These are phyloP conservation scores for Zelostemma sp. DNA, from an alignment of 1,140 invertebrate species.

Conservation along the genomic window DNA sequence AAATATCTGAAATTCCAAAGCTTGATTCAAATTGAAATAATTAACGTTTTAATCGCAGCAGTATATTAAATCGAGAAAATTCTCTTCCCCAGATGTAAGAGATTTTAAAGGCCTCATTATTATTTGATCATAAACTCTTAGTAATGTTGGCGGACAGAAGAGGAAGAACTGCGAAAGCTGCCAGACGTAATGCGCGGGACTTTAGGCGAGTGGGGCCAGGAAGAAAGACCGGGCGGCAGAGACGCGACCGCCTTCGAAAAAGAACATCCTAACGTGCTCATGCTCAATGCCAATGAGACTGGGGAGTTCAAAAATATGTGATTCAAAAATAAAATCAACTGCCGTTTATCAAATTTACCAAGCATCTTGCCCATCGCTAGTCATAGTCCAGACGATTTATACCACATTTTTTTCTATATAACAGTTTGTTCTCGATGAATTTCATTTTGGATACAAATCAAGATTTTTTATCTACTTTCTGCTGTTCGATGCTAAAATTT, in stretches of 20 bases:
- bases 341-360: too few relatives aligned
- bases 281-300: constrained; percentile 77
- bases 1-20: too few relatives aligned
- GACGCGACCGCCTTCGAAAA: constrained; percentile 82
- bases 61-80: not conserved
- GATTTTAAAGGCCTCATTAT: not conserved
- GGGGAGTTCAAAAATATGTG: constrained; percentile 84
- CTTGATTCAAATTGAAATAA: too few relatives aligned
- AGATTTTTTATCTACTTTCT: too few relatives aligned
- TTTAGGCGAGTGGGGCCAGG: constrained; percentile 79
- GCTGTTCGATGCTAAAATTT: too few relatives aligned
- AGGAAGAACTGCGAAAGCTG: constrained; percentile 75
- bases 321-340: too few relatives aligned
- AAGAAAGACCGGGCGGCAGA: constrained; percentile 74
- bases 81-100: not conserved
- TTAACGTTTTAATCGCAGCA: not conserved
- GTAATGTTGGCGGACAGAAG: constrained; percentile 74
- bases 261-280: constrained; percentile 83
- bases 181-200: constrained; percentile 79
- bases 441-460: too few relatives aligned
- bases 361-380: too few relatives aligned
- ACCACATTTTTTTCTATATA: too few relatives aligned
- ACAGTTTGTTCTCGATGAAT: too few relatives aligned
- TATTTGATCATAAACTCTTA: constrained; percentile 56
- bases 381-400: too few relatives aligned